phyloP scores from a whole-genome alignment of 1,140 invertebrate genomes.

The Agraylea sexmaculata region DNA sequence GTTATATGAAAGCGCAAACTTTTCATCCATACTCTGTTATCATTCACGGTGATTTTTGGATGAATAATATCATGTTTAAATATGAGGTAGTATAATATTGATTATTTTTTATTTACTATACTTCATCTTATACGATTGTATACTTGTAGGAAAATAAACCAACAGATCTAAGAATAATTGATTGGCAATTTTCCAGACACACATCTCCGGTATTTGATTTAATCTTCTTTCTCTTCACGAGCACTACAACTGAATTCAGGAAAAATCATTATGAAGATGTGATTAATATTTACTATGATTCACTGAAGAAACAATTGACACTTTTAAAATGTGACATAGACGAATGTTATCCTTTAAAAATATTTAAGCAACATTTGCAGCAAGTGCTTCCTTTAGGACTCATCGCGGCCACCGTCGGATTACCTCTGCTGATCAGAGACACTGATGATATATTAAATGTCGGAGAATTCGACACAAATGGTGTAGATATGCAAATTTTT shows the following conservation, averaged over 20 bases:
- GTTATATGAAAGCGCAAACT: not conserved
- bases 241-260: constrained; percentile 34
- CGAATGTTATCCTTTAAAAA: constrained; percentile 7
- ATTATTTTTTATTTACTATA: not conserved
- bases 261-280: constrained; percentile 30
- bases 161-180: constrained; percentile 31
- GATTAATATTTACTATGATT: constrained; percentile 35
- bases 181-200: constrained; percentile 41
- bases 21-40: constrained; percentile 8
- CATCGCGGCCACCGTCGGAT: constrained; percentile 3
- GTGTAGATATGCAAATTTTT: too few species aligned
- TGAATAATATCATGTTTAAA: constrained; percentile 13
- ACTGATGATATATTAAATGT: constrained; percentile 9
- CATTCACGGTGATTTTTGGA: constrained; percentile 13
- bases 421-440: constrained; percentile 9
- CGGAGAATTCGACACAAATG: constrained; percentile 8
- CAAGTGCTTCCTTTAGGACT: constrained; percentile 11
- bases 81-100: constrained; percentile 8
- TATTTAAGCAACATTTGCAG: constrained; percentile 11
- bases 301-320: constrained; percentile 21
- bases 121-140: not conserved
- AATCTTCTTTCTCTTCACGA: constrained; percentile 40
- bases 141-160: constrained; percentile 26
- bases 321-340: constrained; percentile 10
- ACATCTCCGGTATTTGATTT: constrained; percentile 40